phyloP scores from a whole-genome alignment of 2,797 vertebrate genomes.

The Capromys pilorides region DNA sequence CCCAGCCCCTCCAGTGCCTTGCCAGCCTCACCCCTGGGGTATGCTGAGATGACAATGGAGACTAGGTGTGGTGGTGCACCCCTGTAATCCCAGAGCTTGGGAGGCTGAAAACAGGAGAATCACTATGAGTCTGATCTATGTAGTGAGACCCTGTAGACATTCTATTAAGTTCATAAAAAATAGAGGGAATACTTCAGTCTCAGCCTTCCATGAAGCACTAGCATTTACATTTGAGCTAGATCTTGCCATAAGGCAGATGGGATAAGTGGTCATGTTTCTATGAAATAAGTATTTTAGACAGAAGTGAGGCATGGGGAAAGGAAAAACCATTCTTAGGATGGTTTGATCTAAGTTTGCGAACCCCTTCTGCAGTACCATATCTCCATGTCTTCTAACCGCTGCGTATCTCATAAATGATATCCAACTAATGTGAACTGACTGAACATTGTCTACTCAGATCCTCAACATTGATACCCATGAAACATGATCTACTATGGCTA shows the following conservation, averaged over 20 bases:
- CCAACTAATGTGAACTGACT: background rate
- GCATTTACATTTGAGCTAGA: background rate
- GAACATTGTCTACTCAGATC: background rate
- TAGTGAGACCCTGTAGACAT: too few relatives aligned
- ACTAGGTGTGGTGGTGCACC: too few relatives aligned
- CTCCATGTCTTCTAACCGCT: background rate
- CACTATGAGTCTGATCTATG: too few relatives aligned
- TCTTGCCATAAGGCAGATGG: background rate
- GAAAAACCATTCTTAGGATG: background rate
- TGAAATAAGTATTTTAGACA: background rate
- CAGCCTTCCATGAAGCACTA: background rate
- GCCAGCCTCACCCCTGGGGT: too few relatives aligned
- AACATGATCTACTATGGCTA: background rate
- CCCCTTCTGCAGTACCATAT: background rate
- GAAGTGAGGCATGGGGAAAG: background rate
- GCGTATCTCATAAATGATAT: background rate
- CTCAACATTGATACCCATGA: background rate
- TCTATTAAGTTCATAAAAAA: too few relatives aligned
- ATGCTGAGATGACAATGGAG: too few relatives aligned
- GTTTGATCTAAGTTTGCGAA: background rate
- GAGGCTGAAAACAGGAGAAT: too few relatives aligned
- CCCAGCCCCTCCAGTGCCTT: too few relatives aligned
- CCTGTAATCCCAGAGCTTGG: too few relatives aligned
- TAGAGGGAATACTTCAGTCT: conserved; percentile 20
- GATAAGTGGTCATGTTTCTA: background rate